A percentile compares a stretch with the other conserved stretches of the same genome.
Evolutionary conservation across 53 echinoderm and acorn worm genomes (phyloP).

Genomic region (Pentamera pediparva): DNA sequence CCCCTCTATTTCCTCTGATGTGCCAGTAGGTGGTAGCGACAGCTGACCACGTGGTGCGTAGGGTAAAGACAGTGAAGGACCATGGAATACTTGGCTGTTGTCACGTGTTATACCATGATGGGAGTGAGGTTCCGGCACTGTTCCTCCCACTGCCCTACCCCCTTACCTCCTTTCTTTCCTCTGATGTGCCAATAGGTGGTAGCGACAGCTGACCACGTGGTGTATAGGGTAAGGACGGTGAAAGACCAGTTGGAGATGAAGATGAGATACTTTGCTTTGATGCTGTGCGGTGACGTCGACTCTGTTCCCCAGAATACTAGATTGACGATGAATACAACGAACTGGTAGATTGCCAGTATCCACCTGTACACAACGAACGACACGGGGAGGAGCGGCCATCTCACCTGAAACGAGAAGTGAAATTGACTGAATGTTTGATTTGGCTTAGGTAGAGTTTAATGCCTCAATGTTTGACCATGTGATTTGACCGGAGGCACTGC

Average conservation of each 20-base stretch:
- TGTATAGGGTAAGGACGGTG: constrained; percentile 33
- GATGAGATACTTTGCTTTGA: constrained; percentile 83
- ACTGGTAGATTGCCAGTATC: constrained; percentile 53
- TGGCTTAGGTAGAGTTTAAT: too few relatives aligned
- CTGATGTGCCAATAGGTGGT: constrained; percentile 36
- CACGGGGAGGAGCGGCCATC: constrained; percentile 57
- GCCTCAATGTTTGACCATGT: too few relatives aligned
- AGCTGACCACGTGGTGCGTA: constrained; percentile 33
- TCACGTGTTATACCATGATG: too few relatives aligned
- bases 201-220: constrained; percentile 16
- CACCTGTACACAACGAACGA: constrained; percentile 58
- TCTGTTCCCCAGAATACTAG: constrained; percentile 53
- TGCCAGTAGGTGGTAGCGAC: constrained; percentile 39
- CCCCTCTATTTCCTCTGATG: background rate
- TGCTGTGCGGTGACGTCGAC: constrained; percentile 46
- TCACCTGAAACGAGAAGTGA: constrained; percentile 24
- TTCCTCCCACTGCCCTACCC: too few relatives aligned
- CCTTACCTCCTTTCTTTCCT: constrained; percentile 1
- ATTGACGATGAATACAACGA: constrained; percentile 44
- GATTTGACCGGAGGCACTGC: too few relatives aligned
- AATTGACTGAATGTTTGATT: too few relatives aligned
- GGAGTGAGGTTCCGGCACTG: too few relatives aligned
- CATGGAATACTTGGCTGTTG: too few relatives aligned
- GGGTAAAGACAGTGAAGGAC: constrained; percentile 42
- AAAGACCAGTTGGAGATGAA: constrained; percentile 87